Evolutionary conservation across 2,113 vertebrate species (phyloP), one percentile per base, ranked within the genome.

Genomic region (Harpagus bidentatus): DNA sequence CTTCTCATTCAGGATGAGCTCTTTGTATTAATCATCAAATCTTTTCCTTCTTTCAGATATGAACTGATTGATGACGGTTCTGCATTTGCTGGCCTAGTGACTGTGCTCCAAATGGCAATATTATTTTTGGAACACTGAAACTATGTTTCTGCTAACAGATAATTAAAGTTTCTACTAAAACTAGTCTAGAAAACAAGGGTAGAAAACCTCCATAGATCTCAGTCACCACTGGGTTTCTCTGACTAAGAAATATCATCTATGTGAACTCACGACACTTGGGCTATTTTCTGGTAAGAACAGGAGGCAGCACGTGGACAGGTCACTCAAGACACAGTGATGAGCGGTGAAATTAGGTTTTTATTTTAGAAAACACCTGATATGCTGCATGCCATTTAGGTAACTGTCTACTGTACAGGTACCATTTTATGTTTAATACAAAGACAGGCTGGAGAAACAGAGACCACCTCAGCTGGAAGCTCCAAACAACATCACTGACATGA

Each of bases 391-490:
- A 95, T 93, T 97, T 90, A 95, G 73, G 73, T 86, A 96, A 89
- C 90, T 36, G 88, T 62, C 88, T 93, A 82, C 81, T 65, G 36
- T 29, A 48, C 19, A 80, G 65, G 83, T 85, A 91, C 50, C 91
- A 90, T 93, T 96, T 93, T 61, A 95, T 91, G 91, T 92, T 97
- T 96, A 95, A 96, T 83, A 86, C 79, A 96, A 96, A 96, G 70
- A 83, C 29, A 62, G 83, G 73, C 40, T 93, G 81, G 87, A 96
- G 86, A 97, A 96, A 94, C 67, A 91, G 78, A 95, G 79, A 96
- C 82, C 59, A 96, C 67, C 48, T 96, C 96, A 98, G 89, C 94
- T 96, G 96, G 96, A 98, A 97, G 88, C 63, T 95, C 91, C 90
- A 78, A 96, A 98, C 95, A 97, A 69, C 91, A 92, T 82, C 45